These are phyloP conservation scores for Diorhabda elongata DNA, from an alignment of 1,140 invertebrate species.

Conservation along the genomic window DNA sequence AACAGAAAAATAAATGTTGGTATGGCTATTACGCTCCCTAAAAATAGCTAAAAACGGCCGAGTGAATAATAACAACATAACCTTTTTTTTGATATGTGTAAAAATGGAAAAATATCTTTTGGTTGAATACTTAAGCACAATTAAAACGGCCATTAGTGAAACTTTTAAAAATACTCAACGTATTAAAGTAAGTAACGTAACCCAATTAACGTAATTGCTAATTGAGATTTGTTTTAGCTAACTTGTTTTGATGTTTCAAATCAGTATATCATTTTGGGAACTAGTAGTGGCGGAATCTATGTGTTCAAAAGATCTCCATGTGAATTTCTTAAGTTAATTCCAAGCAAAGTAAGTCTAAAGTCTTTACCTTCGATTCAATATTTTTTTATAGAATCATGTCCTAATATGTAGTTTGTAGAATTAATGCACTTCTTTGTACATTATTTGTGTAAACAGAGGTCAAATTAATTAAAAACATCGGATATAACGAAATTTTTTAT, in stretches of 20 bases:
- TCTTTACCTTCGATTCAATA: background rate
- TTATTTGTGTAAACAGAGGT: too few relatives aligned
- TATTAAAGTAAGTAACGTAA: slow-evolving; percentile 35
- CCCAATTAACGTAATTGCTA: background rate
- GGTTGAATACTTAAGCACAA: slow-evolving; percentile 34
- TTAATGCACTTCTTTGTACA: too few relatives aligned
- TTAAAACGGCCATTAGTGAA: slow-evolving; percentile 36
- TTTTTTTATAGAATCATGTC: too few relatives aligned
- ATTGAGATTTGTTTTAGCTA: slow-evolving; percentile 53
- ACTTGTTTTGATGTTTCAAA: slow-evolving; percentile 70
- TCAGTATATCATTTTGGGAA: slow-evolving; percentile 69
- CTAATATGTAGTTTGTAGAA: too few relatives aligned
- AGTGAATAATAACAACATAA: slow-evolving; percentile 24
- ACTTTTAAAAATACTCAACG: slow-evolving; percentile 37
- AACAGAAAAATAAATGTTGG: too few relatives aligned
- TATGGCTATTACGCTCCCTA: too few relatives aligned
- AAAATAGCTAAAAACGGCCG: background rate
- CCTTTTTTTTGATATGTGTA: slow-evolving; percentile 20
- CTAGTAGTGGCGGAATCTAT: slow-evolving; percentile 74
- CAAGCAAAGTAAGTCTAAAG: slow-evolving; percentile 61
- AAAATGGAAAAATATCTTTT: slow-evolving; percentile 38
- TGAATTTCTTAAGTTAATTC: slow-evolving; percentile 70
- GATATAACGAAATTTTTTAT: too few relatives aligned
- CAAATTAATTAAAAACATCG: too few relatives aligned
- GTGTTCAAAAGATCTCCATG: slow-evolving; percentile 67